Evolutionary conservation across 2,797 vertebrate species (phyloP), one percentile per base, ranked within the genome.

Genomic region (Sebastes oblongus): DNA sequence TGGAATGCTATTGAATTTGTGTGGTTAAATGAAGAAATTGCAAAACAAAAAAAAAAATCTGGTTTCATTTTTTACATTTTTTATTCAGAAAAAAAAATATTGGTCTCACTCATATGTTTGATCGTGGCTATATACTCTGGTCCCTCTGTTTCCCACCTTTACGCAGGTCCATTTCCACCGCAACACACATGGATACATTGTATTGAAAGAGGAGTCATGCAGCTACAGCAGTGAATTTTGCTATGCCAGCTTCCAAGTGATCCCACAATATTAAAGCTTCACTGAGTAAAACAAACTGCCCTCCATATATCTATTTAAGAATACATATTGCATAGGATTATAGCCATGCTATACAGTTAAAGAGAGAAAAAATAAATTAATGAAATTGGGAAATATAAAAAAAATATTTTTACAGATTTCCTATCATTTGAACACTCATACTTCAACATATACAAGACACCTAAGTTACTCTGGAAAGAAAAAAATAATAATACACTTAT

Each of bases 251-350:
- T 96, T 96, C 96, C 95, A 92, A 93, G 94, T 94, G 94, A 96
- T 95, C 96, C 96, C 96, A 97, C 95, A 96, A 95, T 93, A 93
- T 96, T 96, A 97, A 96, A 95, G 96, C 96, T 96, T 96, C 94
- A 97, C 96, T 96, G 95, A 95, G 94, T 96, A 95, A 97, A 97
- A 97, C 97, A 97, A 97, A 96, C 96, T 96, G 96, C 95, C 94
- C 94, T 96, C 97, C 96, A 96, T 96, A 97, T 93, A 94, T 95
- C 96, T 96, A 96, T 96, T 95, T 91, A 94, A 94, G 93, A 95
- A 95, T 96, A 96, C 94, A 96, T 96, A 97, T 98, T 99, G 98
- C 98, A 99, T 99, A 99, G 98, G 97, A 95, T 98, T 95, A 97
- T 97, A 97, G 98, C 97, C 98, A 99, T 99, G 98, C 98, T 96